Conservation (phyloP, 2,888 invertebrate genomes). For the Apoda limacodes region DNA sequence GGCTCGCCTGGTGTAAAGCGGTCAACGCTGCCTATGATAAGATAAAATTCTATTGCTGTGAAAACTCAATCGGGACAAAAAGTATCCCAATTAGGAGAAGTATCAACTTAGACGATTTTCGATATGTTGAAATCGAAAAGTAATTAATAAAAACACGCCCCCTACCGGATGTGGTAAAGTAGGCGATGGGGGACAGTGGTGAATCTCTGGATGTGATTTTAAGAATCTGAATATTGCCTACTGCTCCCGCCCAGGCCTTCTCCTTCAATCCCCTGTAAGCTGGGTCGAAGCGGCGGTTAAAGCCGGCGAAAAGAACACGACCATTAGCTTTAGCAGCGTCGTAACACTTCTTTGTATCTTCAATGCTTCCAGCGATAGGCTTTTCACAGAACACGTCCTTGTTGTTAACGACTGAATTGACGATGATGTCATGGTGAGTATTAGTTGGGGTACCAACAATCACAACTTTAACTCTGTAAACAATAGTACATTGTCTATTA, state of each 20-base stretch:
- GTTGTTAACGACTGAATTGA: constrained; percentile 57
- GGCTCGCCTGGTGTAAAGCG: too few species aligned
- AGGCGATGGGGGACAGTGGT: constrained; percentile 72
- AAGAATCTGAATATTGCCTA: constrained; percentile 74
- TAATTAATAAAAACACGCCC: too few species aligned
- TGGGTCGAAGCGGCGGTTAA: constrained; percentile 77
- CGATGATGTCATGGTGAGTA: constrained; percentile 69
- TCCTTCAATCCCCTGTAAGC: constrained; percentile 60
- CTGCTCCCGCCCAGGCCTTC: constrained; percentile 63
- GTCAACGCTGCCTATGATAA: too few species aligned
- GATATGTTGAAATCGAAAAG: too few species aligned
- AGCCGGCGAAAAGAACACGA: constrained; percentile 71
- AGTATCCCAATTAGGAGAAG: too few species aligned
- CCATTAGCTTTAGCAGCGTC: constrained; percentile 66
- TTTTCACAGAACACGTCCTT: constrained; percentile 79
- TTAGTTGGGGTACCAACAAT: constrained; percentile 71
- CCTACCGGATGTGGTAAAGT: constrained; percentile 71
- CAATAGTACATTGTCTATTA: too few species aligned
- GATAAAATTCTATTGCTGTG: too few species aligned
- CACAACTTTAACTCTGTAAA: constrained; percentile 54
- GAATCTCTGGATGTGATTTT: constrained; percentile 74
- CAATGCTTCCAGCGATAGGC: constrained; percentile 70
- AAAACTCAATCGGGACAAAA: too few species aligned
- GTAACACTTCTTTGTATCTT: constrained; percentile 68
- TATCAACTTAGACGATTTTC: too few species aligned